These are phyloP conservation scores for Drosophila guanche DNA, from an alignment of 1,140 invertebrate species.

Conservation along the genomic window DNA sequence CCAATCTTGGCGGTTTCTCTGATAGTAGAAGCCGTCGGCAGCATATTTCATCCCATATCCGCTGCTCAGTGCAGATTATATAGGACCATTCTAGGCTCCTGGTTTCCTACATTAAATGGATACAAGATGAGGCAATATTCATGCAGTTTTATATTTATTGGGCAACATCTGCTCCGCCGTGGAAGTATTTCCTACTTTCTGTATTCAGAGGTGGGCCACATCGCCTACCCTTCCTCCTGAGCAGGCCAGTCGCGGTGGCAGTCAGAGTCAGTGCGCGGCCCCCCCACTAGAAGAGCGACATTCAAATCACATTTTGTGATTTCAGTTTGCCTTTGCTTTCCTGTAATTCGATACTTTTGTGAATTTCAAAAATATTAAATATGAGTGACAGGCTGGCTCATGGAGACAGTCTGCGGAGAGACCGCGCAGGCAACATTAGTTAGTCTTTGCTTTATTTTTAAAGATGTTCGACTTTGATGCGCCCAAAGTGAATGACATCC, in stretches of 20 bases:
- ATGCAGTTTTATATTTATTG: conserved; percentile 28
- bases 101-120: too few species aligned
- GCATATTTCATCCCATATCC: too few species aligned
- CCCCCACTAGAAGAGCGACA: conserved; percentile 44
- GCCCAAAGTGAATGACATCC: conserved; percentile 73
- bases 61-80: too few species aligned
- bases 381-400: conserved; percentile 74
- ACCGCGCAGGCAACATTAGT: conserved; percentile 48
- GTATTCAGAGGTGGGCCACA: conserved; percentile 32
- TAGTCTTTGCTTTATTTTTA: conserved; percentile 78
- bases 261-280: conserved; percentile 23
- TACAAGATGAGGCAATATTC: background rate
- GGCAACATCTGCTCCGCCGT: conserved; percentile 55
- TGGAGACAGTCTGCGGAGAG: conserved; percentile 30
- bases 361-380: conserved; percentile 82
- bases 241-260: conserved; percentile 29
- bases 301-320: conserved; percentile 77
- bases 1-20: too few species aligned
- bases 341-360: conserved; percentile 82
- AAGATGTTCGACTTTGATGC: conserved; percentile 73
- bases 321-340: conserved; percentile 81
- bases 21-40: too few species aligned
- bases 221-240: conserved; percentile 1
- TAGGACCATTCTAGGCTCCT: too few species aligned
- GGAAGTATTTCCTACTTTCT: conserved; percentile 45